phyloP scores from a whole-genome alignment of 2,797 vertebrate species.

The Sebastes nivosus region DNA sequence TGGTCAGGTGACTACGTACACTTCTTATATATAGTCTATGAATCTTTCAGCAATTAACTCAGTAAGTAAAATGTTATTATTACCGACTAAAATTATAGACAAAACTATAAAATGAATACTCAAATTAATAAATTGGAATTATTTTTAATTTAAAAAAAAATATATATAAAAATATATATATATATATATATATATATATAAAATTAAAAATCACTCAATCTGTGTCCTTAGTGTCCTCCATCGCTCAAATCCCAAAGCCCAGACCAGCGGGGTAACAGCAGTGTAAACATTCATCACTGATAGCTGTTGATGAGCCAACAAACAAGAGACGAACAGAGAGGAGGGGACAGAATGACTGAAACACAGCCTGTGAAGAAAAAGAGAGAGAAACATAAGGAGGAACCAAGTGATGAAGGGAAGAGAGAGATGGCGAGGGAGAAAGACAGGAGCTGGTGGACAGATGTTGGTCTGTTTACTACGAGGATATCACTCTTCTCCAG shows the following conservation, averaged over 20 bases:
- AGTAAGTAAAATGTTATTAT: background rate
- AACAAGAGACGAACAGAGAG: conserved; percentile 13
- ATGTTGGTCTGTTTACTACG: conserved; percentile 79
- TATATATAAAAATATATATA: too few relatives aligned
- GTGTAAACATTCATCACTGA: conserved; percentile 52
- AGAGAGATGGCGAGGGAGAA: conserved; percentile 40
- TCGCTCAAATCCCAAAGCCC: conserved; percentile 25
- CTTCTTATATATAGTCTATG: too few relatives aligned
- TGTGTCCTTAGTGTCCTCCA: conserved; percentile 28
- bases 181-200: too few relatives aligned
- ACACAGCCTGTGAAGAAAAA: conserved; percentile 17
- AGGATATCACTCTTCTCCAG: conserved; percentile 78
- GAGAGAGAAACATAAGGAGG: conserved; percentile 19
- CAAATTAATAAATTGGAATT: background rate
- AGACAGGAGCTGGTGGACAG: conserved; percentile 72
- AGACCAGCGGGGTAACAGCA: conserved; percentile 9
- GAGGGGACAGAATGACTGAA: conserved; percentile 30
- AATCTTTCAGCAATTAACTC: background rate
- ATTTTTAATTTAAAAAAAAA: background rate
- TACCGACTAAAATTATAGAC: background rate
- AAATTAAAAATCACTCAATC: conserved; percentile 13
- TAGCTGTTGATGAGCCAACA: conserved; percentile 40
- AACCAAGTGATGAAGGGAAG: conserved; percentile 50
- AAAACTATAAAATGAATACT: background rate
- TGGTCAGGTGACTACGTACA: too few relatives aligned